Percentiles rank a stretch among this genome's conserved stretches.
phyloP scores from a whole-genome alignment of 2,888 invertebrate species.

The Thera obeliscata region DNA sequence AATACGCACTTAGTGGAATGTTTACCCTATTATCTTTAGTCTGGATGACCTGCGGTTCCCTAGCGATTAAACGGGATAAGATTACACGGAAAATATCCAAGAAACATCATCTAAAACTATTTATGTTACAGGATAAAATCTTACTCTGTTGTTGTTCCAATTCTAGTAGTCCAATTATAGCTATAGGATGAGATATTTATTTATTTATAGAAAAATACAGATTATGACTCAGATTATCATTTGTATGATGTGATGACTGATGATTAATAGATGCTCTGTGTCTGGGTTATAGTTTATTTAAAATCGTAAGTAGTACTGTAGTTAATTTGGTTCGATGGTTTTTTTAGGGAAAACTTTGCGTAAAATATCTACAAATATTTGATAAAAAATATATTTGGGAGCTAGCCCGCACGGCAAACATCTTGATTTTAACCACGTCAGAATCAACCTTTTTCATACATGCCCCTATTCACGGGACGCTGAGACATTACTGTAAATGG shows the following conservation, averaged over 20 bases:
- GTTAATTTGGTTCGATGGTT: no score
- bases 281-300: no score
- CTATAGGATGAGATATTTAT: neutral
- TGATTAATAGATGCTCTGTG: no score
- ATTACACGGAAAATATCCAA: conserved; percentile 15
- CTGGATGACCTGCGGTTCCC: conserved; percentile 18
- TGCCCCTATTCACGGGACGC: no score
- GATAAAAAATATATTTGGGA: no score
- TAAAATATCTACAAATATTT: no score
- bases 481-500: neutral
- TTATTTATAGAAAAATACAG: neutral
- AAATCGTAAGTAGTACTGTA: no score
- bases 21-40: conserved; percentile 20
- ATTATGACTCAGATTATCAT: neutral
- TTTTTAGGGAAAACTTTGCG: no score
- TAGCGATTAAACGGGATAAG: conserved; percentile 19
- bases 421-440: neutral
- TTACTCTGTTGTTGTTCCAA: neutral
- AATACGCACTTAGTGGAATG: conserved; percentile 22
- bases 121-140: conserved; percentile 1
- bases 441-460: neutral
- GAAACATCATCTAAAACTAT: conserved; percentile 7
- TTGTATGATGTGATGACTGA: no score
- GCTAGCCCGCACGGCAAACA: neutral
- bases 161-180: neutral